These are phyloP conservation scores for Bagarius yarrelli DNA, from an alignment of 2,113 vertebrate genomes.

Conservation along the genomic window DNA sequence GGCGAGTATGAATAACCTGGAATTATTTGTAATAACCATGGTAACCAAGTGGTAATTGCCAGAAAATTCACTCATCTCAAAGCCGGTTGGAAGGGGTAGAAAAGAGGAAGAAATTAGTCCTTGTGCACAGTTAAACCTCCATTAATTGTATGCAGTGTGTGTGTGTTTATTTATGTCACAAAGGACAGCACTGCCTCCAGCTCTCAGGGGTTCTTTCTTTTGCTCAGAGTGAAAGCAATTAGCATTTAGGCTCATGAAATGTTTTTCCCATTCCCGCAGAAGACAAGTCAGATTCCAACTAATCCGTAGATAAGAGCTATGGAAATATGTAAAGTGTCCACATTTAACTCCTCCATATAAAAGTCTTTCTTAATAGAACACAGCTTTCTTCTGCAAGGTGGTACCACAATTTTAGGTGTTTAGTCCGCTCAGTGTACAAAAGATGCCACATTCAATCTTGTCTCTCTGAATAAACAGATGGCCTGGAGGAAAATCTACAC, in stretches of 20 bases:
- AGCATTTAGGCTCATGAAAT: conserved; percentile 48
- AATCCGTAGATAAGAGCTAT: conserved; percentile 46
- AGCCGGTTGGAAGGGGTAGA: conserved; percentile 52
- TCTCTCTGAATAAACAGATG: conserved; percentile 3
- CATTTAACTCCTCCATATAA: conserved; percentile 29
- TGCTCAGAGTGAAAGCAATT: conserved; percentile 52
- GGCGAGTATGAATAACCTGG: conserved; percentile 70
- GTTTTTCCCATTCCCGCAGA: conserved; percentile 20
- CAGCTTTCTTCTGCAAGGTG: background rate
- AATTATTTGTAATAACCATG: conserved; percentile 74
- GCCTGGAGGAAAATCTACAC: conserved; percentile 2
- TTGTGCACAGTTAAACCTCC: conserved; percentile 53
- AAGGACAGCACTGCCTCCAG: conserved; percentile 45
- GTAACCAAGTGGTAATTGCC: conserved; percentile 68
- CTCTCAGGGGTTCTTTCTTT: conserved; percentile 48
- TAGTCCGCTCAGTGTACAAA: background rate
- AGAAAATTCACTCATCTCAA: conserved; percentile 61
- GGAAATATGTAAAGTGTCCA: conserved; percentile 47
- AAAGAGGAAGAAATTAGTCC: conserved; percentile 53
- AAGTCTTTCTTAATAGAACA: background rate
- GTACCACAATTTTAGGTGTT: background rate
- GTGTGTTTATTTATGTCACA: conserved; percentile 57
- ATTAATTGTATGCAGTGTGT: conserved; percentile 62
- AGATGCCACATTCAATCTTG: background rate
- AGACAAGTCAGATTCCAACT: conserved; percentile 39